Evolutionary conservation across 2,113 vertebrate genomes (phyloP).

Genomic region (Hemichromis elongatus): DNA sequence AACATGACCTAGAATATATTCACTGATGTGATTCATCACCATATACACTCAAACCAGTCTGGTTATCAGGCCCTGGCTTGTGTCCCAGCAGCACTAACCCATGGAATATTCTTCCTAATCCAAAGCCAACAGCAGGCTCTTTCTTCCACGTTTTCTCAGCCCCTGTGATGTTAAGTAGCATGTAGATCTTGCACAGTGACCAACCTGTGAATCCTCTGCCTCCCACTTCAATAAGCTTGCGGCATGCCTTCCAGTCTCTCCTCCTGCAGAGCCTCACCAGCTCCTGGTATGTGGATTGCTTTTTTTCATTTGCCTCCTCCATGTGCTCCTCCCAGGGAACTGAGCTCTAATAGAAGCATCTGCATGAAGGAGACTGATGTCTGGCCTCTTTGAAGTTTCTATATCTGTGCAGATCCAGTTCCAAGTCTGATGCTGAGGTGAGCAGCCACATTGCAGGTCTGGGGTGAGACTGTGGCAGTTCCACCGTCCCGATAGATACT

Average conservation of each 20-base stretch:
- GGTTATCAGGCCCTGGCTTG: neutral
- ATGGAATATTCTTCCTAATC: neutral
- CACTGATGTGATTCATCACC: neutral
- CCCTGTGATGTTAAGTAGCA: neutral
- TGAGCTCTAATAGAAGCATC: neutral
- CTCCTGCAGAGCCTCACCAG: neutral
- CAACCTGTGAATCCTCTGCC: neutral
- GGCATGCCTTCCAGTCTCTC: neutral
- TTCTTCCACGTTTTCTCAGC: neutral
- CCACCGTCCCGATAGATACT: neutral
- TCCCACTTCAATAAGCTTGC: neutral
- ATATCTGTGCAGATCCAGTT: neutral
- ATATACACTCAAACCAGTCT: neutral
- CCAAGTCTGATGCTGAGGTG: neutral
- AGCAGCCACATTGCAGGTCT: neutral
- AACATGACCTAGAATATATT: neutral
- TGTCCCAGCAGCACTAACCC: neutral
- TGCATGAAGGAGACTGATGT: neutral
- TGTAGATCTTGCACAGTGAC: neutral
- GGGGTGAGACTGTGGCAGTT: neutral
- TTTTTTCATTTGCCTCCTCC: neutral
- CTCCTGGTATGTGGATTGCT: neutral
- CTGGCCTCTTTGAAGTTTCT: neutral
- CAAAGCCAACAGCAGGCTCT: neutral
- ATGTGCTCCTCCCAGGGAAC: neutral